Percentiles rank a stretch among this genome's conserved stretches.
phyloP scores from a whole-genome alignment of 2,113 vertebrate genomes.

The Porphyrio hochstetteri region DNA sequence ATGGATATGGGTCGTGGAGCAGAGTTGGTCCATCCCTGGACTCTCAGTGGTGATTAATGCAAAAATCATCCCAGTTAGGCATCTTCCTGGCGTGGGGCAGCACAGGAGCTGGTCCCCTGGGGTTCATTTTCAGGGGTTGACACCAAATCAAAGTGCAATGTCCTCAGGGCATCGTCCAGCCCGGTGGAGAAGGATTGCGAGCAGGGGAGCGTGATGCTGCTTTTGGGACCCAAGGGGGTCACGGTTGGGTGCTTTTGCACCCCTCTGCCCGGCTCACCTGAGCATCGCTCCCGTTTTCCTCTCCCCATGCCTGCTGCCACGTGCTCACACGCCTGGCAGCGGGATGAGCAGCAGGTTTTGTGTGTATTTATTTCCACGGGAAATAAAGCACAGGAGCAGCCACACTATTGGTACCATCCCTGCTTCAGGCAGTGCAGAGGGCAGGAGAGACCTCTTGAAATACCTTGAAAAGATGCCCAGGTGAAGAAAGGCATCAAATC shows the following conservation, averaged over 20 bases:
- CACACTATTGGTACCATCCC: not conserved
- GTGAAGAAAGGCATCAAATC: not conserved
- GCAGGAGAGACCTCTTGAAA: not conserved
- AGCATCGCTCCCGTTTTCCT: not conserved
- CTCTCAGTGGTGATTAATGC: not conserved
- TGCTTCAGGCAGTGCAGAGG: not conserved
- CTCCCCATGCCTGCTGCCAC: not conserved
- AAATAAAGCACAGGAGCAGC: not conserved
- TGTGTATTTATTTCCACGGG: not conserved
- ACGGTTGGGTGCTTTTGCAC: too few relatives aligned
- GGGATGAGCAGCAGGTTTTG: not conserved
- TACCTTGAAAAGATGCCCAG: not conserved
- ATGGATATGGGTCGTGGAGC: not conserved
- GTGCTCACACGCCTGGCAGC: not conserved
- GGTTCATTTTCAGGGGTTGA: not conserved
- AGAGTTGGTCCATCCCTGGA: not conserved
- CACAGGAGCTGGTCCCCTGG: accelerated
- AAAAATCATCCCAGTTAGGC: not conserved
- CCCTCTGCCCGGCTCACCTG: not conserved
- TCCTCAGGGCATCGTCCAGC: not conserved
- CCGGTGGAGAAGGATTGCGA: accelerated
- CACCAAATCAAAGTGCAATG: not conserved
- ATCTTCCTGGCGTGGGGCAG: not conserved
- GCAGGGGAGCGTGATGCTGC: not conserved
- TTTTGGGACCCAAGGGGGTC: not conserved